Evolutionary conservation across 2,797 vertebrate genomes (phyloP).

Genomic region (Eulemur mongoz): DNA sequence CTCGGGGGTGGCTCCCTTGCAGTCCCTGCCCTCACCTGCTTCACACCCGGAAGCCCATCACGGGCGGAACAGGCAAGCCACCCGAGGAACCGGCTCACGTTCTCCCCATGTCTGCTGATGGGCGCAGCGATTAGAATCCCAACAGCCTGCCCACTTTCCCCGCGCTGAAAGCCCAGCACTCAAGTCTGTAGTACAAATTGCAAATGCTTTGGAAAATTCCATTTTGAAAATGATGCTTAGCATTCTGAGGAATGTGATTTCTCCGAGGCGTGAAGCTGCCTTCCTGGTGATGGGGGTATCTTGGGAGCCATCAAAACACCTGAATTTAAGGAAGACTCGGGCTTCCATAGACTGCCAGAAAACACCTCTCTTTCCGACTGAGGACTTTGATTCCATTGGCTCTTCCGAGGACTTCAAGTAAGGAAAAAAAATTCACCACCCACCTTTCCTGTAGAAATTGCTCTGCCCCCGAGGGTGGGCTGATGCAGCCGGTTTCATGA

Average conservation of each 20-base stretch:
- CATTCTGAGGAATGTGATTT: background rate
- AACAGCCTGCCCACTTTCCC: background rate
- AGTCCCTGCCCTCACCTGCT: background rate
- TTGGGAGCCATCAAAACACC: background rate
- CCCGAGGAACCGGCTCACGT: background rate
- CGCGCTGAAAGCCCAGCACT: background rate
- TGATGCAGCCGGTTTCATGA: background rate
- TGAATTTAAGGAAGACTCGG: background rate
- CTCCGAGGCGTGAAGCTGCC: background rate
- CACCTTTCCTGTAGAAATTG: background rate
- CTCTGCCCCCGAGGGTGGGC: background rate
- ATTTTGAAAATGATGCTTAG: background rate
- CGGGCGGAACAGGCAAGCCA: background rate
- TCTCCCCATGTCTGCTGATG: background rate
- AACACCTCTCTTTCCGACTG: background rate
- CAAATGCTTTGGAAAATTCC: constrained; percentile 23
- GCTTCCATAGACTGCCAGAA: background rate
- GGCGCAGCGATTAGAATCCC: background rate
- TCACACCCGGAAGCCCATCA: background rate
- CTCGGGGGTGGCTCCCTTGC: background rate
- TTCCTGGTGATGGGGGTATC: accelerated
- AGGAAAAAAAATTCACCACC: background rate
- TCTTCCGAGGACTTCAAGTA: background rate
- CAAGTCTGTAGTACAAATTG: background rate
- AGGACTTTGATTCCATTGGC: background rate